phyloP scores from a whole-genome alignment of 2,113 vertebrate genomes.

The Anoplopoma fimbria region DNA sequence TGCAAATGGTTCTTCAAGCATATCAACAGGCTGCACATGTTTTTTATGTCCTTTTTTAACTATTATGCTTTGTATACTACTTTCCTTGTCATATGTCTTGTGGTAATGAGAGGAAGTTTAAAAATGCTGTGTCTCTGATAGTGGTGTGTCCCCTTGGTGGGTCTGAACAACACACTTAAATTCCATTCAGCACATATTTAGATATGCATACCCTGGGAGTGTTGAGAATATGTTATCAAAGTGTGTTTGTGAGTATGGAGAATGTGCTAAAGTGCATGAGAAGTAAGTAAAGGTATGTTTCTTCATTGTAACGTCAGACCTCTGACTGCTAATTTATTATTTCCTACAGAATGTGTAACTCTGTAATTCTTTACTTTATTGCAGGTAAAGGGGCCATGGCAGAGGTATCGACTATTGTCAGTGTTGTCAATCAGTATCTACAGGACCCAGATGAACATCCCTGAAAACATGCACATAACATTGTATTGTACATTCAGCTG shows the following conservation, averaged over 20 bases:
- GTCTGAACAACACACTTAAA: neutral
- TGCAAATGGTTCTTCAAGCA: neutral
- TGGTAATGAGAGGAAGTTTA: neutral
- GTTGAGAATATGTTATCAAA: neutral
- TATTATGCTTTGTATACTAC: neutral
- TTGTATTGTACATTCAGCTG: neutral
- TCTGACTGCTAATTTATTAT: neutral
- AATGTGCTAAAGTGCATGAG: neutral
- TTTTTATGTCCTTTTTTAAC: neutral
- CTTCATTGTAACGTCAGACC: neutral
- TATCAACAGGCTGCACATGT: neutral
- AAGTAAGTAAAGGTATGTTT: neutral
- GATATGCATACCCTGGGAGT: neutral
- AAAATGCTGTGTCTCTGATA: neutral
- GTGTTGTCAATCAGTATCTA: slow-evolving; percentile 80
- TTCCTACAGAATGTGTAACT: neutral
- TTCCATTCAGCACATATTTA: neutral
- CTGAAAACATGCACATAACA: slow-evolving; percentile 21
- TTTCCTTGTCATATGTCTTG: neutral
- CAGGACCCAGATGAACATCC: slow-evolving; percentile 54
- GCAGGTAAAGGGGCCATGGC: slow-evolving; percentile 96
- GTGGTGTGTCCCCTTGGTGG: neutral
- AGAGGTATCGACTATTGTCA: slow-evolving; percentile 90
- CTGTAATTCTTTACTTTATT: slow-evolving; percentile 28
- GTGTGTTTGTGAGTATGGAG: neutral